phyloP scores from a whole-genome alignment of 2,797 vertebrate species.

The Chelon auratus region DNA sequence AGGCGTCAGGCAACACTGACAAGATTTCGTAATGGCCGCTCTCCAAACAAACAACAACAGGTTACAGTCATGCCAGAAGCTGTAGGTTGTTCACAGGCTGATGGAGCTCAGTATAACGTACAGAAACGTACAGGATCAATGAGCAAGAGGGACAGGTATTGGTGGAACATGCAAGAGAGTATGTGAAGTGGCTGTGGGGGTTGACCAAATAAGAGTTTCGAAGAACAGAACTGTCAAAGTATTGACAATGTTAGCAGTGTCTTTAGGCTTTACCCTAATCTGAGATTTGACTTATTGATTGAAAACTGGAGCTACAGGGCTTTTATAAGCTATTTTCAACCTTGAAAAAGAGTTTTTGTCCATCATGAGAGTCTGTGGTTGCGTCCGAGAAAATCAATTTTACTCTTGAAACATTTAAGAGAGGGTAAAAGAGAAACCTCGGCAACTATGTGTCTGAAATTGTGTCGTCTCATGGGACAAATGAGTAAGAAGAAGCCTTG shows the following conservation, averaged over 20 bases:
- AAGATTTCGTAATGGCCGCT: no score
- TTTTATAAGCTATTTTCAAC: neutral
- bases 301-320: neutral
- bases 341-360: neutral
- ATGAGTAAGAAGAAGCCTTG: neutral
- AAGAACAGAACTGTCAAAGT: neutral
- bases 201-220: neutral
- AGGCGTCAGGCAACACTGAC: no score
- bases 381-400: neutral
- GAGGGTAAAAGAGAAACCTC: neutral
- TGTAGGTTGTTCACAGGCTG: neutral
- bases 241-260: neutral
- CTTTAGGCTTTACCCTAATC: neutral
- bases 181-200: neutral
- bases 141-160: no score
- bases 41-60: no score
- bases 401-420: constrained; percentile 2
- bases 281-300: neutral
- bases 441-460: neutral
- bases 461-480: neutral
- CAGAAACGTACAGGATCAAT: no score
- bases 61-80: no score
- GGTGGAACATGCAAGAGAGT: no score
- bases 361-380: constrained; percentile 1
- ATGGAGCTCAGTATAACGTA: no score